A percentile compares a stretch with the other conserved stretches of the same genome.
These are phyloP conservation scores for Tachina fera DNA, from an alignment of 2,888 invertebrate species.

Conservation along the genomic window DNA sequence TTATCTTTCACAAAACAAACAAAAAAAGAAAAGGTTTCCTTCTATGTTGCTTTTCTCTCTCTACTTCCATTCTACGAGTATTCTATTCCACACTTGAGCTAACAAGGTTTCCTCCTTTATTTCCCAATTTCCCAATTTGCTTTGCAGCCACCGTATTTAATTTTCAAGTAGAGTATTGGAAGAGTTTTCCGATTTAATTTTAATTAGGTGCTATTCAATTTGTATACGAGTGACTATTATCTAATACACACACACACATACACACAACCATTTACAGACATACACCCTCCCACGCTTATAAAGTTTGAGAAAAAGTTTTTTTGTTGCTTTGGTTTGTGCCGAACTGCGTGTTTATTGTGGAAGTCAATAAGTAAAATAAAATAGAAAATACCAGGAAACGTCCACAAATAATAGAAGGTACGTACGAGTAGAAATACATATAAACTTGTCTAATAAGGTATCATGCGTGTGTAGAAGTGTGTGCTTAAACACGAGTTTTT, in stretches of 20 bases:
- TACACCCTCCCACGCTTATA: neutral
- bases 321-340: neutral
- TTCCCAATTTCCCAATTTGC: constrained; percentile 26
- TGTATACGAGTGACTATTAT: constrained; percentile 40
- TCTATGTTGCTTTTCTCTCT: neutral
- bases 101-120: constrained; percentile 1
- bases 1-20: constrained; percentile 44
- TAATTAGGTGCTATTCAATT: constrained; percentile 78
- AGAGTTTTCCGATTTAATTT: constrained; percentile 75
- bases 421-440: too few species aligned
- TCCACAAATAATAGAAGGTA: neutral
- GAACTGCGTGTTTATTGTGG: constrained; percentile 62
- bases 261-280: constrained; percentile 8
- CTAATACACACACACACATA: constrained; percentile 21
- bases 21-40: constrained; percentile 54
- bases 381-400: constrained; percentile 9
- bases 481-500: neutral
- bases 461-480: neutral
- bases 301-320: constrained; percentile 75
- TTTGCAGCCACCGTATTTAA: constrained; percentile 66
- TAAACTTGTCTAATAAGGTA: constrained; percentile 59
- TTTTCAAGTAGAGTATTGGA: constrained; percentile 53
- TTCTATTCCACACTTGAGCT: neutral
- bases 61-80: neutral
- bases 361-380: constrained; percentile 33